phyloP scores from a whole-genome alignment of 35 echinoderm and acorn worm genomes.

The Ptychodera flava region DNA sequence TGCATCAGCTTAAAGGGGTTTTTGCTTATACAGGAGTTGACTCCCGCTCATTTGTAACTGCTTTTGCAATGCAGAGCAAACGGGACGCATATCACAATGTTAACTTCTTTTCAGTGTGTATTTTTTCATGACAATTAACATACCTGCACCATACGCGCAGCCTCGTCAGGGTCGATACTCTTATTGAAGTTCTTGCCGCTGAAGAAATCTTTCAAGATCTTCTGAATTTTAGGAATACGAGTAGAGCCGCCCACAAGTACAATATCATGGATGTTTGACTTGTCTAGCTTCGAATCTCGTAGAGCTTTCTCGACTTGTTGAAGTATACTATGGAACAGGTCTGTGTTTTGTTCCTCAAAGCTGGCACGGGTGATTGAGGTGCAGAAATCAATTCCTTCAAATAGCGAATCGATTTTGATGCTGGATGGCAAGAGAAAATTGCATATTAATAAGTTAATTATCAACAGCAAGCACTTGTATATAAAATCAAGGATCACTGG shows the following conservation, averaged over 20 bases:
- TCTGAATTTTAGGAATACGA: constrained; percentile 92
- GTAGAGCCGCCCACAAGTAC: constrained; percentile 92
- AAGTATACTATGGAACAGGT: constrained; percentile 71
- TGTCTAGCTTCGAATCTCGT: constrained; percentile 72
- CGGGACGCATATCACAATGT: too few relatives aligned
- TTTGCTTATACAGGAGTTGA: too few relatives aligned
- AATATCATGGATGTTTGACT: constrained; percentile 57
- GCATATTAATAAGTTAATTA: too few relatives aligned
- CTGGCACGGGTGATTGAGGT: constrained; percentile 70
- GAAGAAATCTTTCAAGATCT: constrained; percentile 66
- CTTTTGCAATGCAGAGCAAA: too few relatives aligned
- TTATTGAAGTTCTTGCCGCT: constrained; percentile 81
- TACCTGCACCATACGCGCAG: constrained; percentile 70
- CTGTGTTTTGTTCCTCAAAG: constrained; percentile 88
- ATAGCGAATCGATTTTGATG: constrained; percentile 87
- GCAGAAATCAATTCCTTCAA: constrained; percentile 89
- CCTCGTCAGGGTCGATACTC: constrained; percentile 91
- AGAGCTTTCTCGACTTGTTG: constrained; percentile 80
- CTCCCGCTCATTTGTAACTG: too few relatives aligned
- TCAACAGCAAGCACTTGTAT: too few relatives aligned
- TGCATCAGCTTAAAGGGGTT: too few relatives aligned
- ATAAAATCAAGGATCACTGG: too few relatives aligned
- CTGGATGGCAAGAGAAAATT: constrained; percentile 8
- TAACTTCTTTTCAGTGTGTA: too few relatives aligned
- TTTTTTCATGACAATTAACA: too few relatives aligned